Evolutionary conservation across 2,888 invertebrate genomes (phyloP), one percentile per base, ranked within the genome.

Genomic region (Volucella bombylans): DNA sequence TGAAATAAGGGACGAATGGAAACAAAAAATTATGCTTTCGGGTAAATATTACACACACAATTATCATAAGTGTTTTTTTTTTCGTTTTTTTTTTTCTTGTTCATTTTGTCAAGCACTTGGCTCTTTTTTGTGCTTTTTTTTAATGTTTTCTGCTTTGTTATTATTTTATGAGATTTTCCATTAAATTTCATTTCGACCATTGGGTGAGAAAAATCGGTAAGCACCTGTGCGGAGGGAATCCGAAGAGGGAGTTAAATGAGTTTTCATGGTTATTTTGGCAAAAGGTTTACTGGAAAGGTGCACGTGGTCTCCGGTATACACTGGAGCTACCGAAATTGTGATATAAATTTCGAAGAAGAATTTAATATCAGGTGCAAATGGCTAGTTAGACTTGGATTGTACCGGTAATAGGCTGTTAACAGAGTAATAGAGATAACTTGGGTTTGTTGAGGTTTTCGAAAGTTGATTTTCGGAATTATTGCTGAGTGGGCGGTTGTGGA

Each of bases 141-240:
- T 49, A 41, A 49, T 43, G 47, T 50, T 39, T 41, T 62, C 31
- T 55, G 50, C 18, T 50, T 59, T 43, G 41, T 50, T 68, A 50
- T 39, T 82, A 80, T 79, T 86, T 86, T 86, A 81, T 81, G 76
- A 81, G 83, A 87, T 86, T 87, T 87, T 86, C 85, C 87, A 87
- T 87, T 87, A 82, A 86, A 87, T 87, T 86, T 87, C 80, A 87
- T 87, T 87, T 87, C 38, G 45, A 57, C 81, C 45, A 79, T 38
- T 69, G 49, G 45, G 59, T 57, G 73, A 43, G 49, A 12, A 62
- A 41, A 39, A 39, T 18, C 23, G 31, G 49, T 18, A 45, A 59
- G 4, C 23, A 61, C 18, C 31, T 31, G 31, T 31, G 23, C 41
- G 11, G 12, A 43, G 41, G 41, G 11, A 18, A 31, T 50, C 15